These are phyloP conservation scores for Podocnemis expansa DNA, from an alignment of 2,113 vertebrate species.

Conservation along the genomic window DNA sequence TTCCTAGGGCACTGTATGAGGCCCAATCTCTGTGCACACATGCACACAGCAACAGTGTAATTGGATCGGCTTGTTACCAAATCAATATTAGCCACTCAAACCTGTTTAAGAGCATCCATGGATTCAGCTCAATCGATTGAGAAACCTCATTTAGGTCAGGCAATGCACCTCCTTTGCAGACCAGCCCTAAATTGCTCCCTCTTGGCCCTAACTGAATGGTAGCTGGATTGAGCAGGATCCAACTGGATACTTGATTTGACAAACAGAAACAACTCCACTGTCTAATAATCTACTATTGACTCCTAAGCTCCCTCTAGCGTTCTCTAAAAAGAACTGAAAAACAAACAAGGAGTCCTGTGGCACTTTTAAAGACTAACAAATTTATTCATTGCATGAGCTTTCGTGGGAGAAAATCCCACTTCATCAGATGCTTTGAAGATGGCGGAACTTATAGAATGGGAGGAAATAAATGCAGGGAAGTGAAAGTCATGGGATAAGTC, in stretches of 20 bases:
- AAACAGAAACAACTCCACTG: not conserved
- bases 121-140: not conserved
- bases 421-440: too few species aligned
- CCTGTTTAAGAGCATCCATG: not conserved
- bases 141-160: not conserved
- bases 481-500: too few species aligned
- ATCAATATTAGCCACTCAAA: not conserved
- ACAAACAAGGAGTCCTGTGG: too few species aligned
- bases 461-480: too few species aligned
- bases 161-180: not conserved
- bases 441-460: too few species aligned
- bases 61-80: not conserved
- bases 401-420: too few species aligned
- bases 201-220: not conserved
- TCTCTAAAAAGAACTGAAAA: not conserved
- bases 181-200: not conserved
- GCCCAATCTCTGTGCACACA: not conserved
- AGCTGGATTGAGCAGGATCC: not conserved
- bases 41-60: not conserved
- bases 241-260: not conserved
- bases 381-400: too few species aligned
- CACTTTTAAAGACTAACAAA: too few species aligned
- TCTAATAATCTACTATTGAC: not conserved
- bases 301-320: not conserved
- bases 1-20: not conserved